Base-by-base conservation (phyloP, 2,888 invertebrate species). In the Drosophila fungiperda region DNA sequence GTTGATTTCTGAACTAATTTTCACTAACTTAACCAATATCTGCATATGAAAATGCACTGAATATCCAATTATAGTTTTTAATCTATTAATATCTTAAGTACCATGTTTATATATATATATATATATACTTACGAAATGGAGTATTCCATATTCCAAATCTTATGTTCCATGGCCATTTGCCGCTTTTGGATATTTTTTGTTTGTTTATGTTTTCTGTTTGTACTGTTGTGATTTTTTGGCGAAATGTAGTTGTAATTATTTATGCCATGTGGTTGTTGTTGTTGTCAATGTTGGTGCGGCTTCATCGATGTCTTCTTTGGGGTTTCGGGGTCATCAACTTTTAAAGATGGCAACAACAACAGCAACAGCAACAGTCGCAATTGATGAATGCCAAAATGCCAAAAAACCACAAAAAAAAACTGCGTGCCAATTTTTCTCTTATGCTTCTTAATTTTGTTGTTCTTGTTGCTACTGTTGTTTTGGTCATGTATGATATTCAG, bases 271-370 rank as follows among this genome's bases (percentile, higher is more conserved):
- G 52, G 29, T 32, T 71, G 65, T 59, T 59, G 58, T 23, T 63
- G 33, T 26, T 63, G 62, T 38, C 60, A 42, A 33, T 68, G 68
- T 49, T 68, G 77, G 57, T 77, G 74, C 72, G 75, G 75, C 81
- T 78, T 70, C 68, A 71, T 60, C 65, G 58, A 59, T 68, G 52
- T 66, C 54, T 79, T 67, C 76, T 85, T 76, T 78, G 79, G 85
- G 83, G 68, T 85, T 85, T 85, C 88, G 83, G 86, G 85, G 85
- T 85, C 87, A 87, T 83, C 71, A 75, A 72, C 82, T 73, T 73
- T 82, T 42, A 67, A 67, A 50, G 68, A 57, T 59, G 59, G 59
- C 64, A 57, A 63, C 52, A 35, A 48, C 59, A 38, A 33, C 53
- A 36, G 23, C 59, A 38, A 33, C 53, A 36, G 23, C 52, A 58